Conservation (phyloP, 2,888 invertebrate species). For the Sepiola atlantica region DNA sequence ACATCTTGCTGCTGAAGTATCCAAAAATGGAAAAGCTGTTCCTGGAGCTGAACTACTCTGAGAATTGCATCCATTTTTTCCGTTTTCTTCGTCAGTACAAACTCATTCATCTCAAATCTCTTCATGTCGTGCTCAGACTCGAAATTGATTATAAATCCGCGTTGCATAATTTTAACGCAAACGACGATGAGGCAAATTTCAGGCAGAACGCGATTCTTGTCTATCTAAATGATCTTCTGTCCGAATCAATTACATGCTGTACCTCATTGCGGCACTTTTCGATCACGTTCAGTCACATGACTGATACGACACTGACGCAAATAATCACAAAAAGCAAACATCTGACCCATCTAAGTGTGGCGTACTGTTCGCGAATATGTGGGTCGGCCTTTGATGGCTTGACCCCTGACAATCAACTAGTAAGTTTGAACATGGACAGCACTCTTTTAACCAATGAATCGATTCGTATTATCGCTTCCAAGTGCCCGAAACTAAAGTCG, state of each 20-base stretch:
- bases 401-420: conserved; percentile 33
- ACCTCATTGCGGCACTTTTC: background rate
- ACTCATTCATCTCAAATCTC: background rate
- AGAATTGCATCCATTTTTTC: background rate
- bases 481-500: conserved; percentile 48
- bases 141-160: background rate
- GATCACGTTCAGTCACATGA: background rate
- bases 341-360: background rate
- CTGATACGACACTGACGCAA: background rate
- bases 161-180: background rate
- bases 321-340: background rate
- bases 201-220: background rate
- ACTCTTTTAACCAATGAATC: conserved; percentile 49
- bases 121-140: background rate
- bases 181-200: background rate
- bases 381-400: conserved; percentile 42
- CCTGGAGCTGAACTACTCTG: background rate
- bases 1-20: background rate
- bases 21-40: conserved; percentile 24
- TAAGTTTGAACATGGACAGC: conserved; percentile 45
- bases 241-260: background rate
- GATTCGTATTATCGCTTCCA: conserved; percentile 44
- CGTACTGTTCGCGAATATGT: conserved; percentile 38
- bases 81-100: background rate
- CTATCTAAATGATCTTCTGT: background rate